Conservation (phyloP, 1,140 invertebrate genomes). For the Brachionus asplanchnoidis region DNA sequence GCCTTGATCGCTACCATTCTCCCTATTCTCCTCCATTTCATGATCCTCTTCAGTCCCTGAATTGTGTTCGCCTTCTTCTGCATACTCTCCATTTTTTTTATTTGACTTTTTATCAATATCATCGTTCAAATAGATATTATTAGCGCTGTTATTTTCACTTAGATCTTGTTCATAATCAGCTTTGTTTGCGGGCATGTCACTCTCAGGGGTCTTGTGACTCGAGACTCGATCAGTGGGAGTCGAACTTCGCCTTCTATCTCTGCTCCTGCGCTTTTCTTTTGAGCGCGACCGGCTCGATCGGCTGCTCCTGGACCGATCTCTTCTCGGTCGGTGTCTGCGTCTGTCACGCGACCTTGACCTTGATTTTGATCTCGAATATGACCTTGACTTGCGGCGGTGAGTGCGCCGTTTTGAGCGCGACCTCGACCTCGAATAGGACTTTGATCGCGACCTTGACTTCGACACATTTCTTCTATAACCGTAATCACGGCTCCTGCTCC, state of each 20-base stretch:
- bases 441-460: background rate
- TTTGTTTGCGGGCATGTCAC: background rate
- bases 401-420: background rate
- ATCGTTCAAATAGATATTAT: slow-evolving; percentile 14
- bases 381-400: background rate
- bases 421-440: background rate
- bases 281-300: background rate
- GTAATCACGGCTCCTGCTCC: background rate
- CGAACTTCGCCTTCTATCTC: background rate
- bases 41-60: background rate
- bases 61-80: background rate
- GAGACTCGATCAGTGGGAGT: background rate
- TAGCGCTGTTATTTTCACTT: slow-evolving; percentile 13
- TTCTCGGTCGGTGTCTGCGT: background rate
- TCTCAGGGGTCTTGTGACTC: background rate
- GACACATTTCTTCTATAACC: background rate
- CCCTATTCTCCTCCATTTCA: background rate
- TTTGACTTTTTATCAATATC: background rate
- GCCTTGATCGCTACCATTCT: background rate
- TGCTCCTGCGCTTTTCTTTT: background rate
- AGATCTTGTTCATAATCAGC: background rate
- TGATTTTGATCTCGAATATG: background rate
- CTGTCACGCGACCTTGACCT: background rate
- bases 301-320: background rate
- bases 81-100: background rate